Base-by-base conservation (phyloP, 2,797 vertebrate species). In the Telmatherina bonti region DNA sequence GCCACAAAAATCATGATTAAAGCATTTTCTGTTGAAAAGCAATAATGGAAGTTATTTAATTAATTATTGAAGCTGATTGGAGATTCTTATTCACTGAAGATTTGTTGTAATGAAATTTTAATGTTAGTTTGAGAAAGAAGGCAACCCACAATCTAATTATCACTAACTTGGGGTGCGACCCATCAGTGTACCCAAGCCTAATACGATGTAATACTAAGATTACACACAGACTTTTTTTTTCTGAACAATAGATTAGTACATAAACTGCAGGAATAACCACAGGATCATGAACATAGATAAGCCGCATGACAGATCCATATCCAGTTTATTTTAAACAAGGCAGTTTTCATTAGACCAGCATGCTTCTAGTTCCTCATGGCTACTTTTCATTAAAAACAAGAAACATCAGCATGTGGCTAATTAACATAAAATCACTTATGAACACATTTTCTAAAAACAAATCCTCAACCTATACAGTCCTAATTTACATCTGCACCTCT, bases 1-100 rank as follows among this genome's bases (percentile, higher is more conserved):
- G 15, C 11, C 7, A 29, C 15, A 73, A 60, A 68, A 60, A 63
- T 62, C 53, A 43, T 27, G 65, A n/a, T 59, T 27, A 15, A 27
- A 27, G 26, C 26, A 27, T 20, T 20, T 45, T 43, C 13, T 52
- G 13, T 15, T 53, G 1, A 16, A 45, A 45, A 45, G 43, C 43
- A 16, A 38, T 13, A 38, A 38, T 36, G 10, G 12, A 16, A 41
- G 5, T 41, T 41, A 41, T 16, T 16, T 41, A 16, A 15, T 41
- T 41, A 7, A 18, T 38, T 38, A 38, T 38, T 38, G 3, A 38
- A 15, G 36, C 5, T 41, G 38, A 41, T 41, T 15, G 36, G 13
- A 38, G 36, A 38, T 38, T 15, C 12, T 13, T 41, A 6, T 20
- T 45, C 18, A 45, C 4, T 45, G 41, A 8, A 47, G 20, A 47